These are phyloP conservation scores for Nomada ferruginata DNA, from an alignment of 2,888 invertebrate species.

Conservation along the genomic window DNA sequence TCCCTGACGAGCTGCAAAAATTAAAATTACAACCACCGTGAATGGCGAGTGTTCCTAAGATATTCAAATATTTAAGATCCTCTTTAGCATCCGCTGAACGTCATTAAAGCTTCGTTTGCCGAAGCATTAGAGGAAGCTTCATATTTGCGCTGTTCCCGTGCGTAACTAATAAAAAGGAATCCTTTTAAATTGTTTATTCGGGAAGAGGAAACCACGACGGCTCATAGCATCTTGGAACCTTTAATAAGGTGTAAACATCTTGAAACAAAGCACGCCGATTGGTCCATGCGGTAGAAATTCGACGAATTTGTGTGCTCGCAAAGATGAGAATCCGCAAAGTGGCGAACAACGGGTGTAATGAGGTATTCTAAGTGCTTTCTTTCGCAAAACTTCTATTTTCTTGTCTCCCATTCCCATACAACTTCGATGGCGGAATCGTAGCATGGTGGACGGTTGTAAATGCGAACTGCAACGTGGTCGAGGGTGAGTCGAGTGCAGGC, in stretches of 20 bases:
- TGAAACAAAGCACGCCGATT: conserved; percentile 5
- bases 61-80: conserved; percentile 54
- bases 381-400: neutral
- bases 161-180: conserved; percentile 6
- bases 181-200: neutral
- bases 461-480: conserved; percentile 16
- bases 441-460: conserved; percentile 30
- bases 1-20: conserved; percentile 12
- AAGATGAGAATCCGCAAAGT: conserved; percentile 19
- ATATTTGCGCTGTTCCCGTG: conserved; percentile 35
- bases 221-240: conserved; percentile 36
- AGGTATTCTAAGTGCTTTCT: neutral
- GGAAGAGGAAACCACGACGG: conserved; percentile 1
- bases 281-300: neutral
- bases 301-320: conserved; percentile 37
- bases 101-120: conserved; percentile 55
- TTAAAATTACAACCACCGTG: neutral
- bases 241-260: conserved; percentile 54
- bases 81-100: conserved; percentile 44
- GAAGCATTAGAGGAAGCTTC: conserved; percentile 37
- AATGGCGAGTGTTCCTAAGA: conserved; percentile 33
- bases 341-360: neutral
- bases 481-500: neutral
- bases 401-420: neutral
- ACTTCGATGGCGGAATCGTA: neutral